Evolutionary conservation across 1,140 invertebrate genomes (phyloP).

Genomic region (Lucilia sericata): DNA sequence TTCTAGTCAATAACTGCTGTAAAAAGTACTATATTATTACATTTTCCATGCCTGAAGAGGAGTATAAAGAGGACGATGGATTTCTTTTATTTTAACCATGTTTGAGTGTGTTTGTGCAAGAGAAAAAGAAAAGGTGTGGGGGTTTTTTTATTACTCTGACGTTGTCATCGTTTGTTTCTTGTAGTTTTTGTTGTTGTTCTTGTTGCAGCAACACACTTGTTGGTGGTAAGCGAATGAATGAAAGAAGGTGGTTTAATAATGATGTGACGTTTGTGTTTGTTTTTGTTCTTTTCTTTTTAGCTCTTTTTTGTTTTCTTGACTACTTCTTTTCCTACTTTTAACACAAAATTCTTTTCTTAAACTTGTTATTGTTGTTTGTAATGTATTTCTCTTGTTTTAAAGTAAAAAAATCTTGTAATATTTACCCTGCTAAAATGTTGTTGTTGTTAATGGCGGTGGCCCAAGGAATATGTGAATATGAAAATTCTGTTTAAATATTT

Average conservation of each 20-base stretch:
- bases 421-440: background rate
- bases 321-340: background rate
- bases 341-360: background rate
- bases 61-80: background rate
- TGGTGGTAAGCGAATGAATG: background rate
- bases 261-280: background rate
- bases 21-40: too few species aligned
- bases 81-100: too few species aligned
- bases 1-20: too few species aligned
- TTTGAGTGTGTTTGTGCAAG: background rate
- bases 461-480: too few species aligned
- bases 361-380: too few species aligned
- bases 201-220: conserved; percentile 4
- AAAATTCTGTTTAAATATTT: background rate
- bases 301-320: background rate
- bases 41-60: too few species aligned
- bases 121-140: background rate
- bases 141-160: background rate
- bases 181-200: background rate
- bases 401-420: background rate
- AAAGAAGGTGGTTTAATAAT: background rate
- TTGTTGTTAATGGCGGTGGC: too few species aligned
- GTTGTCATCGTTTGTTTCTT: background rate
- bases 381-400: background rate
- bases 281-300: background rate